Evolutionary conservation across 2,888 invertebrate genomes (phyloP).

Genomic region (Cheilosia urbana): DNA sequence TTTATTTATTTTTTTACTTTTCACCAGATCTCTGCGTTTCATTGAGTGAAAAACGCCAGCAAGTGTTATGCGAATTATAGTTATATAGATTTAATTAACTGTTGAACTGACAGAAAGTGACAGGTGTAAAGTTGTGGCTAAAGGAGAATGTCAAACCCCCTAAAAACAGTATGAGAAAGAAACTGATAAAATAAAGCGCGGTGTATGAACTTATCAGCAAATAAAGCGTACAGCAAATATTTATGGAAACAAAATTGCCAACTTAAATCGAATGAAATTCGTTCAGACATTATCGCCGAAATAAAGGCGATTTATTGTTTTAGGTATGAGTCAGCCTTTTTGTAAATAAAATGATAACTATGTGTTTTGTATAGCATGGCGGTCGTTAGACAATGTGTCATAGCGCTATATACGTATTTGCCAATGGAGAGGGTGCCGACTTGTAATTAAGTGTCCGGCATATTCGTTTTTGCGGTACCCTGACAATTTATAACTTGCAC

Average conservation of each 20-base stretch:
- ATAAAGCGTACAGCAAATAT: conserved; percentile 20
- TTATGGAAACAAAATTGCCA: conserved; percentile 13
- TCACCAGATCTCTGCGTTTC: neutral
- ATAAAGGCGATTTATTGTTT: conserved; percentile 13
- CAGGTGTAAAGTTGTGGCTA: conserved; percentile 41
- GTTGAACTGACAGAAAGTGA: conserved; percentile 3
- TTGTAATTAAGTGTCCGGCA: conserved; percentile 53
- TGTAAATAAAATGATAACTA: conserved; percentile 12
- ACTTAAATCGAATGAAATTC: conserved; percentile 34
- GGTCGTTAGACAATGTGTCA: conserved; percentile 50
- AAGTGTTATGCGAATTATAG: conserved; percentile 15
- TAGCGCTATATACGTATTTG: conserved; percentile 24
- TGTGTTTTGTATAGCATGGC: neutral
- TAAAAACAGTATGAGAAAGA: neutral
- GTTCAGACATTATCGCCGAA: conserved; percentile 10
- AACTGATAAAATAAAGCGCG: conserved; percentile 20
- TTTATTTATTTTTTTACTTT: neutral
- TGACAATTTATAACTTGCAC: conserved; percentile 35
- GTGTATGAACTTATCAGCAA: conserved; percentile 33
- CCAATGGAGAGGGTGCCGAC: conserved; percentile 9
- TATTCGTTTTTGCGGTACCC: conserved; percentile 39
- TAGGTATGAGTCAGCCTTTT: conserved; percentile 40
- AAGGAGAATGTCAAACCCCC: neutral
- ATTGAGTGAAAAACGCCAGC: conserved; percentile 2
- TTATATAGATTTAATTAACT: conserved; percentile 51